Base-by-base conservation (phyloP, 2,888 invertebrate genomes). In the Netelia melanura region DNA sequence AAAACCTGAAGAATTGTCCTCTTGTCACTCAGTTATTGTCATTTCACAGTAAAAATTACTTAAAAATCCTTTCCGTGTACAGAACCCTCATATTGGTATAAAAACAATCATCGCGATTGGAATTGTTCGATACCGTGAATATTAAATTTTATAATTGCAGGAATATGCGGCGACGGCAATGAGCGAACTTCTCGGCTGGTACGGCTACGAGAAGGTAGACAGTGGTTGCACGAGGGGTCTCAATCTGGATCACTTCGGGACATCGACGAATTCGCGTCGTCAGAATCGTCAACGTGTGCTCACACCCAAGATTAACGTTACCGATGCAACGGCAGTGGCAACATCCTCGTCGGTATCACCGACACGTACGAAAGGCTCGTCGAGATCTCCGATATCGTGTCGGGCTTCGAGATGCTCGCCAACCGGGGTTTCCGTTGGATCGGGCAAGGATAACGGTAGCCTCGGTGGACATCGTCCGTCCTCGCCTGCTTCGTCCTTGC, bases 111-210 rank as follows among this genome's bases (percentile, higher is more conserved):
- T 30, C 30, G 5, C 30, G 5, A 30, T 5, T 30, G 30, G 30
- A 30, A 30, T 30, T 30, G 30, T 5, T 2, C 30, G 30, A 5
- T 5, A 30, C 30, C 30, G 30, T 30, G 2, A 30, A 5, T 30
- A 30, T 30, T 30, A 3, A 2, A 30, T 30, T 30, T 30, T 30
- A 30, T 30, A 30, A 30, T 30, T 30, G 30, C 94, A 98, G 98
- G 97, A 98, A 93, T 98, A 97, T 94, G 98, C 98, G 5, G 98
- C 98, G 93, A 97, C 97, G 70, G 98, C 98, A 0, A 98, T 98
- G 98, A 98, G 98, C 92, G 98, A 98, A 94, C 95, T 98, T 84
- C 95, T 98, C 30, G 98, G 98, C 62, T 98, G 98, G 97, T 98
- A 98, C 94, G 98, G 98, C 1, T 98, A 98, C 92, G 96, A 96